phyloP scores from a whole-genome alignment of 2,797 vertebrate genomes.

The Sciurus vulgaris region DNA sequence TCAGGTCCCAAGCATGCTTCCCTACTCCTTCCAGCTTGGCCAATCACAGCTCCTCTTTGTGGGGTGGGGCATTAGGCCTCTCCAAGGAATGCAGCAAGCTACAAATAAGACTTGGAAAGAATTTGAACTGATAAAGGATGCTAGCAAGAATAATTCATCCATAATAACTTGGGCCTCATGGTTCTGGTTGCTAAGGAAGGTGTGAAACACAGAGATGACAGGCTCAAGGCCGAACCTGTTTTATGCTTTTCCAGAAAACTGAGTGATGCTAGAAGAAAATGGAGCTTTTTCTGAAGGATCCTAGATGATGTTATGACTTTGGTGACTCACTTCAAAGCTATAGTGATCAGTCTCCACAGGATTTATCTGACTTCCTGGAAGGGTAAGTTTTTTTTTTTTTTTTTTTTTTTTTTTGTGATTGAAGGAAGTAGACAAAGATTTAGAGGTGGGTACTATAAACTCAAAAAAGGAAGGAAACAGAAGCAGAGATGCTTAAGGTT shows the following conservation, averaged over 20 bases:
- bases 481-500: not conserved
- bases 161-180: not conserved
- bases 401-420: not conserved
- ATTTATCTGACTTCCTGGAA: constrained; percentile 29
- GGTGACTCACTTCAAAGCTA: not conserved
- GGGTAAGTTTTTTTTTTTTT: not conserved
- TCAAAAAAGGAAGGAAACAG: not conserved
- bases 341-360: not conserved
- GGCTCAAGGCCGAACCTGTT: not conserved
- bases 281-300: not conserved
- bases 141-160: not conserved
- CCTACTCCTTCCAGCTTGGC: not conserved
- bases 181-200: not conserved
- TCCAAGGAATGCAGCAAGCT: not conserved
- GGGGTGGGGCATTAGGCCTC: not conserved
- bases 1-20: too few relatives aligned
- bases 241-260: not conserved
- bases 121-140: not conserved
- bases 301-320: not conserved
- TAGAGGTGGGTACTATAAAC: not conserved
- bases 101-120: not conserved
- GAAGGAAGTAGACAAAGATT: not conserved
- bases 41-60: not conserved
- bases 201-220: not conserved
- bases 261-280: not conserved